Base-by-base conservation (phyloP, 2,797 vertebrate genomes). In the Gobionotothen gibberifrons region DNA sequence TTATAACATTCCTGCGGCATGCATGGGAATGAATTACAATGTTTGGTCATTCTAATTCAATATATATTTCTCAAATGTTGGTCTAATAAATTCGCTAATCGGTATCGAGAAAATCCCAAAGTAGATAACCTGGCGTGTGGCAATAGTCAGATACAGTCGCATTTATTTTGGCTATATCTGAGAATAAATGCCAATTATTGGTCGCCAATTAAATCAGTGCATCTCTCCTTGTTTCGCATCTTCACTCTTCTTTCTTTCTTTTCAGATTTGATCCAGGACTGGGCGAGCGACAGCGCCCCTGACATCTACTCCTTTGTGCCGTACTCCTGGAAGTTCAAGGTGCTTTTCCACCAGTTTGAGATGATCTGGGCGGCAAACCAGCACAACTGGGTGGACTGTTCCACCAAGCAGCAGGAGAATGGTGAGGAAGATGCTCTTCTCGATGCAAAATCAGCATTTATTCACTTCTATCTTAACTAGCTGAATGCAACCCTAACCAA, bases 321-420 rank as follows among this genome's bases (percentile, higher is more conserved):
- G 0, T 99, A 99, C 75, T 95, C 96, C 16, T 99, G 98, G 97
- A 98, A 96, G 84, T 98, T 99, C 86, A 99, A 99, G 92, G 83
- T 99, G 44, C 96, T 98, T 90, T 98, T 99, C 89, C 97, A 99
- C 92, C 98, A 99, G 47, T 99, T 99, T 91, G 98, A 99, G 92
- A 99, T 99, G 98, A 96, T 99, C 83, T 99, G 98, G 98, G 97
- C 98, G 1, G 98, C 97, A 67, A 99, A 99, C 93, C 97, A 99
- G 57, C 97, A 99, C 85, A 99, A 99, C 85, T 99, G 98, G 98
- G 96, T 99, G 9, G 98, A 99, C 85, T 99, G 98, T 84, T 99
- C 98, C 71, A 99, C 98, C 76, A 99, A 99, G 87, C 98, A 99
- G 44, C 98, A 99, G 78, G 98, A 99, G 94, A 99, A 99, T 68